These are phyloP conservation scores for Epirrita christyi DNA, from an alignment of 2,888 invertebrate genomes.

Conservation along the genomic window DNA sequence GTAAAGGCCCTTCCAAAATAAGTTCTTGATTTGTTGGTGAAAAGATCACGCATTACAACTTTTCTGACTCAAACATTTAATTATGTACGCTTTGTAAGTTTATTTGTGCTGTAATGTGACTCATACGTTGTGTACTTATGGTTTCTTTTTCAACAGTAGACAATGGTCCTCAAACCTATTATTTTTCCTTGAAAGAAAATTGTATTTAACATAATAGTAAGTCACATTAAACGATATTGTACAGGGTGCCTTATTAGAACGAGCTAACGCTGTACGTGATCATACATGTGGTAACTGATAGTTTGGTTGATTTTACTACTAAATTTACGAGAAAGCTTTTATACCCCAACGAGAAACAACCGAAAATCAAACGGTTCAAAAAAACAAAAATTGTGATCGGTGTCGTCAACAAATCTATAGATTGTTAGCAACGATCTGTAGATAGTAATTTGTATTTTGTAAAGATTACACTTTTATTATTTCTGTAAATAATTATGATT, in stretches of 20 bases:
- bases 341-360: no score
- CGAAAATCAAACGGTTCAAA: no score
- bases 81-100: constrained; percentile 8
- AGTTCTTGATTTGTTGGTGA: background rate
- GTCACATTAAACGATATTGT: constrained; percentile 15
- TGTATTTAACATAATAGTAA: constrained; percentile 16
- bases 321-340: no score
- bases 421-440: no score
- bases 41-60: constrained; percentile 1
- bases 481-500: no score
- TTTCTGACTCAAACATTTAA: background rate
- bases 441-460: no score
- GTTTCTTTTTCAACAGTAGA: constrained; percentile 12
- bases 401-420: no score
- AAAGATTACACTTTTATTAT: no score
- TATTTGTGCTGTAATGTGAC: constrained; percentile 13
- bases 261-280: no score
- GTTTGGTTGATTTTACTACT: no score
- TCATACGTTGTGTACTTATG: constrained; percentile 19
- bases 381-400: no score
- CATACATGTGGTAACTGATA: no score
- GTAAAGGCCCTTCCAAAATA: background rate
- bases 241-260: background rate
- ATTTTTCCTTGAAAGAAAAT: constrained; percentile 12
- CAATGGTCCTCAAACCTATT: constrained; percentile 27